Conservation (phyloP, 2,888 invertebrate genomes). For the Coelopa pilipes region DNA sequence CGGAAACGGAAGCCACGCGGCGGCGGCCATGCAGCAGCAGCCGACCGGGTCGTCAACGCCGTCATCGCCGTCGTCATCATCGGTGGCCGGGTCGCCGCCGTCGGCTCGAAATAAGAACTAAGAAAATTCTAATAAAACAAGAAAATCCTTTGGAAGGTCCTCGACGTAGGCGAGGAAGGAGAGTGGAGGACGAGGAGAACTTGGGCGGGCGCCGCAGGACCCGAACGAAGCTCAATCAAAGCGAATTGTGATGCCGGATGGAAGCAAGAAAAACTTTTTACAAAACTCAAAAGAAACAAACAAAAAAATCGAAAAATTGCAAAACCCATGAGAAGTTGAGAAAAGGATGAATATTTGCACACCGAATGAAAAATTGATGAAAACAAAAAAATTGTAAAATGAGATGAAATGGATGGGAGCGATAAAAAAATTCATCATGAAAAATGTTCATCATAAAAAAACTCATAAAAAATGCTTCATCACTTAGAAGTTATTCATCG, state of each 20-base stretch:
- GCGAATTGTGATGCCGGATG: conserved; percentile 63
- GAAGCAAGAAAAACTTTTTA: conserved; percentile 37
- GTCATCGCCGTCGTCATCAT: no score
- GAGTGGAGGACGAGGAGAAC: no score
- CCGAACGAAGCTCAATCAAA: conserved; percentile 62
- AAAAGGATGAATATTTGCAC: conserved; percentile 11
- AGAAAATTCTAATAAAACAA: conserved; percentile 30
- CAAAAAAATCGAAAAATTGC: conserved; percentile 34
- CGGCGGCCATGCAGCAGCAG: conserved; percentile 22
- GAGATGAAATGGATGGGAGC: no score
- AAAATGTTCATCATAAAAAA: no score
- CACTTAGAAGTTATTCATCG: no score
- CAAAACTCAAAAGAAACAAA: conserved; percentile 37
- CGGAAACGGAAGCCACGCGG: no score
- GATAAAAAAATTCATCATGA: no score
- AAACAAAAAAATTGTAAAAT: no score
- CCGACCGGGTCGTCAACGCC: conserved; percentile 29
- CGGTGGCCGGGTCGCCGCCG: no score
- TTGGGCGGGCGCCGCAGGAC: no score
- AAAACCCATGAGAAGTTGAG: conserved; percentile 26
- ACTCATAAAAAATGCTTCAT: no score
- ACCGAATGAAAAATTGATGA: no score
- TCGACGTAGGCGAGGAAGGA: conserved; percentile 24
- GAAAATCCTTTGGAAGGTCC: conserved; percentile 35
- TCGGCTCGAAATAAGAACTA: conserved; percentile 32